These are phyloP conservation scores for Stichodactyla mertensii DNA, from an alignment of 64 coral and sea anemone genomes.

Conservation along the genomic window DNA sequence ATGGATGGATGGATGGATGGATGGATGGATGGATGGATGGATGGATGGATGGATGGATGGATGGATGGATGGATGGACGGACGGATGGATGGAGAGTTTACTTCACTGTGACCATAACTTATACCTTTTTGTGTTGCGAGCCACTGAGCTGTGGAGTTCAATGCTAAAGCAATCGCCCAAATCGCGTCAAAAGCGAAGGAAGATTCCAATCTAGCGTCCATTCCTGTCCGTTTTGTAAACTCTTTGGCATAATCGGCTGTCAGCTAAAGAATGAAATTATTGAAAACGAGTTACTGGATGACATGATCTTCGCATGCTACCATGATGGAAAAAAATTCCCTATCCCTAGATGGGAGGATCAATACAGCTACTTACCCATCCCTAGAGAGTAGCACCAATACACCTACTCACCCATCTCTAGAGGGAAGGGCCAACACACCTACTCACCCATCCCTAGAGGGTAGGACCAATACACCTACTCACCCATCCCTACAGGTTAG, in stretches of 20 bases:
- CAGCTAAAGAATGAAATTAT: not conserved
- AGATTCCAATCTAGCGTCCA: constrained; percentile 11
- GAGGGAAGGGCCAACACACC: constrained; percentile 27
- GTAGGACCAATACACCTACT: not conserved
- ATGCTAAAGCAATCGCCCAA: constrained; percentile 38
- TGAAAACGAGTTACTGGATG: not conserved
- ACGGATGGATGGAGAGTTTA: constrained; percentile 12
- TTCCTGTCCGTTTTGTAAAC: constrained; percentile 50
- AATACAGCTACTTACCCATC: not conserved
- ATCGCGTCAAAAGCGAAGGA: constrained; percentile 32
- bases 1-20: no score
- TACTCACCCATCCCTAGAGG: constrained; percentile 29
- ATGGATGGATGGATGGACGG: not conserved
- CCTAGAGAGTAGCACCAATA: not conserved
- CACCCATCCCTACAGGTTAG: not conserved
- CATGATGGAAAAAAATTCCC: not conserved
- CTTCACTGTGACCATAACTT: not conserved
- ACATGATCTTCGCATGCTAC: no score
- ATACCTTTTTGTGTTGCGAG: not conserved
- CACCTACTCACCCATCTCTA: not conserved
- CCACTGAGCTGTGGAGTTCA: constrained; percentile 16
- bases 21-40: no score
- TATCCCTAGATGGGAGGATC: not conserved
- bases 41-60: not conserved
- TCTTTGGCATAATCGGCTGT: constrained; percentile 27